A percentile compares a stretch with the other conserved stretches of the same genome.
Evolutionary conservation across 1,140 invertebrate genomes (phyloP).

Genomic region (Trinorchestia longiramus): DNA sequence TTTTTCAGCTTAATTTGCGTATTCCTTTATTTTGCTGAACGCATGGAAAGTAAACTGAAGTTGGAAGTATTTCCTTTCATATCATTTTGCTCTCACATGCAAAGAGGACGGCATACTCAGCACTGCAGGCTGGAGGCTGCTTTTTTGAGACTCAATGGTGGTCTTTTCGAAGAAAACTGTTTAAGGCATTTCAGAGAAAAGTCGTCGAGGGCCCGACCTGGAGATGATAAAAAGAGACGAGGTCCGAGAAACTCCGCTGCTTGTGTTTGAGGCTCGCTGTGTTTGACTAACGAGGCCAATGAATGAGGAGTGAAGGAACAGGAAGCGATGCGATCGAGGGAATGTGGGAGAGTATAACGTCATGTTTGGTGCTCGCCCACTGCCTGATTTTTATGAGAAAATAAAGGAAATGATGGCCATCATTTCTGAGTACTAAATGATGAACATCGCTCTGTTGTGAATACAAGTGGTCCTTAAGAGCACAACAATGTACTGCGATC

Average conservation of each 20-base stretch:
- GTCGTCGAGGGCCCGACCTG: background rate
- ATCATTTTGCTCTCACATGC: background rate
- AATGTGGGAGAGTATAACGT: background rate
- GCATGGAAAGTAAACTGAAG: background rate
- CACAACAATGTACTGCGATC: no score
- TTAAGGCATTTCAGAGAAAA: background rate
- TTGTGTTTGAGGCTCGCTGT: background rate
- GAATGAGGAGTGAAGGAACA: background rate
- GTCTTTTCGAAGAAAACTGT: background rate
- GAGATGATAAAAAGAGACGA: background rate
- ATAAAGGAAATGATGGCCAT: background rate
- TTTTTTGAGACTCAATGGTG: background rate
- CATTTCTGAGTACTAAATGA: background rate
- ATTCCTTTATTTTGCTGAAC: background rate
- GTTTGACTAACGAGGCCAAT: background rate
- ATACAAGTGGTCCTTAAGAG: no score
- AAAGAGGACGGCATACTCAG: background rate
- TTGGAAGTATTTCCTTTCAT: background rate
- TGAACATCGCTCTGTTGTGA: background rate
- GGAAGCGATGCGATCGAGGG: background rate
- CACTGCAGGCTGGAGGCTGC: background rate
- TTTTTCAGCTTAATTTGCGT: background rate
- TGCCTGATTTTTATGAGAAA: background rate
- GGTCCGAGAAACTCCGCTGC: background rate
- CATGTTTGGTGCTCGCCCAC: background rate